Base-by-base conservation (phyloP, 2,888 invertebrate genomes). In the Pandemis corylana region DNA sequence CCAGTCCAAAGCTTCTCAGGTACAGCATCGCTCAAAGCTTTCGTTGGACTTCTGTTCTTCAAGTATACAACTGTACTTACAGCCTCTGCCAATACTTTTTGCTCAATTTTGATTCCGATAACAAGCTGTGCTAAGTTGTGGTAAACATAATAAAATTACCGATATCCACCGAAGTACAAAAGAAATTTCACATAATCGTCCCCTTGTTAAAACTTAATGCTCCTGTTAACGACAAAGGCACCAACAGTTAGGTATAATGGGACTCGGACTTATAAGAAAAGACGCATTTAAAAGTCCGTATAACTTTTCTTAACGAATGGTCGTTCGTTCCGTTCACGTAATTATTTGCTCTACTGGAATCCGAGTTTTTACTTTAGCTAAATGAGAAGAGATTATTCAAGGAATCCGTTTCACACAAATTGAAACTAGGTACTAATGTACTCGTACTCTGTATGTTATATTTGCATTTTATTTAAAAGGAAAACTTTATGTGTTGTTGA, bases 201-300 rank as follows among this genome's bases (percentile, higher is more conserved):
- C 56, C 56, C 56, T 56, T 56, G 56, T 56, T 56, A 56, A 56
- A 56, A 56, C 56, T 56, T 56, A 56, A 56, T 56, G 56, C 56
- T 59, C 28, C 28, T 59, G 59, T 28, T 59, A 59, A 28, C 59
- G 59, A 28, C 28, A 59, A 10, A 59, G 59, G 5, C 59, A 28
- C 59, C 59, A 28, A 5, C n/a, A 12, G 28, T 28, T 59, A 59
- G 10, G 28, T 10, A 59, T 59, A 59, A 59, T 59, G 59, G 28
- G 59, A 51, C n/a, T 59, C 28, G 12, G 59, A 20, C 59, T 59
- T 28, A 59, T 28, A 59, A 59, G 59, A 56, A 56, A 56, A 59
- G 28, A 59, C 28, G 59, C 59, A 59, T 59, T 59, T 59, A 59
- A 59, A 59, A 59, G 28, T 59, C 59, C 28, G 28, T 59, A 12